Percentiles rank a stretch among this genome's conserved stretches.
Evolutionary conservation across 2,113 vertebrate species (phyloP).

Genomic region (Sinocyclocheilus grahami): DNA sequence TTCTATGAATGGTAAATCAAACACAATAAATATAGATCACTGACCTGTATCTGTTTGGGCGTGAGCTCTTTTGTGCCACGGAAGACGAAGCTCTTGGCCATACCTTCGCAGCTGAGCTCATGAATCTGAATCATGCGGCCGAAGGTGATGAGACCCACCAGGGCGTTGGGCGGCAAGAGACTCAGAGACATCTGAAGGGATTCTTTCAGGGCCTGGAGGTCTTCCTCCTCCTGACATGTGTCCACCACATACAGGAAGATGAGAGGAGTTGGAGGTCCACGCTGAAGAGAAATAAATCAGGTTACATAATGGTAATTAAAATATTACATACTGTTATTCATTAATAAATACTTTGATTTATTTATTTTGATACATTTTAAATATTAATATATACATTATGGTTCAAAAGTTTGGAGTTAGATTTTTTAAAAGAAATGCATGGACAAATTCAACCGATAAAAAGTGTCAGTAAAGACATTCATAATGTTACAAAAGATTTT

Average conservation of each 20-base stretch:
- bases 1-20: neutral
- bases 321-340: neutral
- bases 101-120: conserved; percentile 93
- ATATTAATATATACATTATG: too few species aligned
- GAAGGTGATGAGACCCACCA: conserved; percentile 95
- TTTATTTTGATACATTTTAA: too few species aligned
- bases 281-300: conserved; percentile 70
- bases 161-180: conserved; percentile 86
- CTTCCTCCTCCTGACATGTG: conserved; percentile 94
- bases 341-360: neutral
- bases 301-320: neutral
- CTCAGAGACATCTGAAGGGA: conserved; percentile 98
- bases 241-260: conserved; percentile 96
- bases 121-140: conserved; percentile 98
- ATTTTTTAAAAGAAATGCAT: too few species aligned
- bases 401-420: too few species aligned
- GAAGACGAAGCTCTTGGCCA: conserved; percentile 97
- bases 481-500: neutral
- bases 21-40: conserved; percentile 7
- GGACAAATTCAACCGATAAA: too few species aligned
- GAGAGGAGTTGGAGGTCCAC: conserved; percentile 80
- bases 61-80: conserved; percentile 94
- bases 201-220: conserved; percentile 94
- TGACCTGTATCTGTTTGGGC: conserved; percentile 94
- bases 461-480: neutral